Base-by-base conservation (phyloP, 2,888 invertebrate species). In the Phyllotreta striolata region DNA sequence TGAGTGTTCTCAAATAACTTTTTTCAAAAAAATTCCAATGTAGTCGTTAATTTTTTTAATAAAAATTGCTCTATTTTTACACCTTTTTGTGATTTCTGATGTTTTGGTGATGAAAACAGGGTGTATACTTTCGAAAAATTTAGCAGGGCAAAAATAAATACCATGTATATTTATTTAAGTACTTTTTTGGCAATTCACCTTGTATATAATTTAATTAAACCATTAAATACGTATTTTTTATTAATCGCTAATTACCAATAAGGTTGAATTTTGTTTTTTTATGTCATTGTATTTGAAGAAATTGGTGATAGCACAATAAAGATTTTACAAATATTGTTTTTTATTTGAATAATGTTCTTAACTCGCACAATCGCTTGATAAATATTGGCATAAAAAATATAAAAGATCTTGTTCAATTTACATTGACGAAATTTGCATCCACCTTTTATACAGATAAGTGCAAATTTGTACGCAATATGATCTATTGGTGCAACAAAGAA, bases 1-100 rank as follows among this genome's bases (percentile, higher is more conserved):
- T 65, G 57, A 64, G 51, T 65, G 55, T 62, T 63, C 57, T 63
- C 63, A 61, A 60, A 63, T 58, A 46, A 55, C 38, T 56, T 64
- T 64, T 65, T 64, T 41, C n/a, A 58, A 65, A 47, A 58, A 62
- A 65, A 24, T 24, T 57, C 47, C 52, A 51, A 54, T 43, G 52
- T 52, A 44, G 44, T 7, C 38, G 43, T 49, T 62, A 46, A 44
- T 62, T 65, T 58, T 56, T 62, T 60, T 59, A 56, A 62, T 57
- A 47, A 64, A 64, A 61, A 39, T 64, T 43, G 46, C 56, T 57
- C 55, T 61, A 61, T 64, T 61, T 57, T 61, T 61, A 57, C 56
- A 62, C 47, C 52, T 60, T 60, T 6, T n/a, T 47, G 12, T 43
- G 43, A 34, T 43, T 55, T 40, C 13, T 52, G 14, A 52, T 52